Evolutionary conservation across 2,797 vertebrate species (phyloP), one percentile per base, ranked within the genome.

Genomic region (Aselliscus stoliczkanus): DNA sequence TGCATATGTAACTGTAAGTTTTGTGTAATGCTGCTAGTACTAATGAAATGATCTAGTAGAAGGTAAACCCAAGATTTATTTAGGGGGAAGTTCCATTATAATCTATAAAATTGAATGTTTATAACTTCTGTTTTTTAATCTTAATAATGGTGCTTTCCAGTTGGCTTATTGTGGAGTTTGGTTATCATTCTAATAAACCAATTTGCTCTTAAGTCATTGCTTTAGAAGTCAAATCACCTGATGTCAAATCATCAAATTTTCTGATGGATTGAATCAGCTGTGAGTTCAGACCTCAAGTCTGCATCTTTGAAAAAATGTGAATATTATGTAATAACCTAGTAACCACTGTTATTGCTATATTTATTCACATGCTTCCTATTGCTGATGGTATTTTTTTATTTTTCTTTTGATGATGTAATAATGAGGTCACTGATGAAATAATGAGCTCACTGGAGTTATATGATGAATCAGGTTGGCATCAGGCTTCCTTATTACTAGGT

Each of bases 331-430:
- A 47, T 67, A 95, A 62, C 29, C 18, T 47, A 42, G 25, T 81
- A 44, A 54, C 20, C 62, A 65, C 9, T 7, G 12, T 39, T 80
- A 81, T 54, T 76, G 34, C 29, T 15, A 2, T 69, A 10, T 50
- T 25, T 85, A 52, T 80, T 56, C 18, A 29, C 39, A 72, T 34
- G 9, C 42, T 89, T 92, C 25, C 64, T 92, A 0, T 86, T 89
- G 72, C 79, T 80, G 29, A 80, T 15, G 20, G n/a, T 85, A 29
- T 67, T 70, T 67, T 47, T 56, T 91, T 29, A 60, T 73, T 92
- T 94, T 92, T 82, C 72, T 93, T 44, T 69, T 90, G 90, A 20
- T 83, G 82, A 54, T 93, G 52, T 93, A 72, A 56, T 67, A 76
- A 87, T 72, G 56, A 94, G 44, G 20, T 90, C 56, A 65, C n/a